Percentiles rank a stretch among this genome's conserved stretches.
Evolutionary conservation across 92 coral and sea anemone genomes (phyloP).

Genomic region (Porites evermanni): DNA sequence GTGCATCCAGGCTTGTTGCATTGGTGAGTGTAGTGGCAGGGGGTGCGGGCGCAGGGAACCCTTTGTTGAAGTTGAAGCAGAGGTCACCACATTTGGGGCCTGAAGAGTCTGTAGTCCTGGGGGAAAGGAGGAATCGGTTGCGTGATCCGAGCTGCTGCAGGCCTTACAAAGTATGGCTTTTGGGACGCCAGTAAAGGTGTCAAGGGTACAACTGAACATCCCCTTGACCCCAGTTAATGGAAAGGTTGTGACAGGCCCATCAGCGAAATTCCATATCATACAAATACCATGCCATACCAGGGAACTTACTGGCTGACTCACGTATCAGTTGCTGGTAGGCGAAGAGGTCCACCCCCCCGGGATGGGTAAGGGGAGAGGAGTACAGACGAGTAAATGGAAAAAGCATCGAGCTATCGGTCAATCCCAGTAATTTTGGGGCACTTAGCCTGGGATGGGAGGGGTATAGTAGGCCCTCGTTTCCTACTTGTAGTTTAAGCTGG

Average conservation of each 20-base stretch:
- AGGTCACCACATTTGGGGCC: too few relatives aligned
- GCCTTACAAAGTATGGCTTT: too few relatives aligned
- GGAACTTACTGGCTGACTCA: neutral
- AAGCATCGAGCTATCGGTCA: slow-evolving; percentile 5
- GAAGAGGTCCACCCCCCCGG: too few relatives aligned
- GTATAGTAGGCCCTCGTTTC: too few relatives aligned
- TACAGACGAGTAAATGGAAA: neutral
- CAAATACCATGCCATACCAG: slow-evolving; percentile 13
- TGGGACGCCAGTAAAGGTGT: too few relatives aligned
- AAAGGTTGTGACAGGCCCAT: too few relatives aligned
- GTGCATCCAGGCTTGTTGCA: slow-evolving; percentile 24
- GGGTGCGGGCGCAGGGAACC: slow-evolving; percentile 2
- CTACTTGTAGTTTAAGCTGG: too few relatives aligned
- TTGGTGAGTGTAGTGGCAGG: slow-evolving; percentile 9
- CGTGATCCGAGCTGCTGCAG: neutral
- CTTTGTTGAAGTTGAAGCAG: slow-evolving; percentile 11
- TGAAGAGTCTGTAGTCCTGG: too few relatives aligned
- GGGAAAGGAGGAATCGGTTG: neutral
- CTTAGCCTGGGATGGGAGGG: too few relatives aligned
- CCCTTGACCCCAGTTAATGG: slow-evolving; percentile 8
- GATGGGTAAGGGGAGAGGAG: too few relatives aligned
- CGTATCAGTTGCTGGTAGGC: neutral
- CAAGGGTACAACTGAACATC: slow-evolving; percentile 10
- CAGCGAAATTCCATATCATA: too few relatives aligned
- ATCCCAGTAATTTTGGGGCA: too few relatives aligned